Evolutionary conservation across 2,888 invertebrate genomes (phyloP).

Genomic region (Apodemia mormo): DNA sequence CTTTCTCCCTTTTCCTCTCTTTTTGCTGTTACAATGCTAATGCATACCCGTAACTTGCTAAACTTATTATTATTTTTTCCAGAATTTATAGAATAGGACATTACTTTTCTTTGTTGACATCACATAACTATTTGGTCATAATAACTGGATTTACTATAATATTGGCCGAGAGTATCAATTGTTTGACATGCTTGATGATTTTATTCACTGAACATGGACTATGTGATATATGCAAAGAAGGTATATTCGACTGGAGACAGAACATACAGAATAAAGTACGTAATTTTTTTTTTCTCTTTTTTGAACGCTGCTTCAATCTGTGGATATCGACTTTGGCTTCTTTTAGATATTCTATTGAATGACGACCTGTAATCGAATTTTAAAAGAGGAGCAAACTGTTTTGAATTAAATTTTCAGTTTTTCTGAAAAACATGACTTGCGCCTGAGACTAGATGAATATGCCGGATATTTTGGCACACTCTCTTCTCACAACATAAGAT

Average conservation of each 20-base stretch:
- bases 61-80: conserved; percentile 20
- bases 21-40: no score
- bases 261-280: conserved; percentile 43
- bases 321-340: not conserved
- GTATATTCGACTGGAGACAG: conserved; percentile 54
- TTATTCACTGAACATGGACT: conserved; percentile 52
- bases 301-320: no score
- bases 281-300: not conserved
- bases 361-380: no score
- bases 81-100: conserved; percentile 61
- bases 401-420: no score
- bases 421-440: no score
- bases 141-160: conserved; percentile 51
- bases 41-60: no score
- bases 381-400: no score
- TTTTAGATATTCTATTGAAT: not conserved
- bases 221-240: conserved; percentile 44
- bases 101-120: conserved; percentile 51
- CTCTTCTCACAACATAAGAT: no score
- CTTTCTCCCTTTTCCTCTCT: no score
- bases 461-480: no score
- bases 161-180: conserved; percentile 46
- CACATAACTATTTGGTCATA: conserved; percentile 49
- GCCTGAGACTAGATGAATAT: no score
- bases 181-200: conserved; percentile 50